Evolutionary conservation across 2,888 invertebrate species (phyloP).

Genomic region (Callyntrura guangdongensis): DNA sequence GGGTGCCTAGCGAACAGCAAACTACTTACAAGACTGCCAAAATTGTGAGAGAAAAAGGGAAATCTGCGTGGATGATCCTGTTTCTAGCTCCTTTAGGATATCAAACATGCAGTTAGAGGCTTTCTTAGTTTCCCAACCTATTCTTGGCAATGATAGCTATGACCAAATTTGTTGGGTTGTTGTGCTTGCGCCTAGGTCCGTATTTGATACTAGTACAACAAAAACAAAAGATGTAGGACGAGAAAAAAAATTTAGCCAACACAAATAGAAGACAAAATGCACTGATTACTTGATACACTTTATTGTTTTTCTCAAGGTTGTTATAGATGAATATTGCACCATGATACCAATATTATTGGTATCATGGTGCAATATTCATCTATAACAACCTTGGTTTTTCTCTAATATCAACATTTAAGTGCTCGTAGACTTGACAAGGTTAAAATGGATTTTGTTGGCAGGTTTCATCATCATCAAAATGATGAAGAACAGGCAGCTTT

Average conservation of each 20-base stretch:
- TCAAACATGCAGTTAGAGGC: not conserved
- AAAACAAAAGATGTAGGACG: slow-evolving; percentile 16
- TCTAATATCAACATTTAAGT: slow-evolving; percentile 3
- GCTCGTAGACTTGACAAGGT: slow-evolving; percentile 17
- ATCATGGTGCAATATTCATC: too few relatives aligned
- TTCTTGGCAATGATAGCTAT: slow-evolving; percentile 31
- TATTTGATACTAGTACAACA: not conserved
- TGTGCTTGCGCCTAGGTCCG: not conserved
- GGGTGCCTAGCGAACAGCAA: too few relatives aligned
- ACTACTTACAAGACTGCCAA: not conserved
- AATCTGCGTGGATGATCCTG: slow-evolving; percentile 66
- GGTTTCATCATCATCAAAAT: not conserved
- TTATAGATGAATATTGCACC: too few relatives aligned
- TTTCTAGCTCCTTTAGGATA: slow-evolving; percentile 4
- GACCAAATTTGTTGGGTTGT: slow-evolving; percentile 51
- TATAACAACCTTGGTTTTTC: too few relatives aligned
- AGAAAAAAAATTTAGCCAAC: not conserved
- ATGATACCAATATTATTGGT: too few relatives aligned
- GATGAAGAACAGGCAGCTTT: not conserved
- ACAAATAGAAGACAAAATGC: slow-evolving; percentile 12
- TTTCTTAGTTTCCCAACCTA: not conserved
- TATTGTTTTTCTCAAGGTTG: not conserved
- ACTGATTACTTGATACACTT: not conserved
- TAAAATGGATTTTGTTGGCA: not conserved
- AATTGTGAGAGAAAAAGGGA: not conserved